Percentiles rank a stretch among this genome's conserved stretches.
These are phyloP conservation scores for Lagorchestes hirsutus DNA, from an alignment of 2,797 vertebrate genomes.

Conservation along the genomic window DNA sequence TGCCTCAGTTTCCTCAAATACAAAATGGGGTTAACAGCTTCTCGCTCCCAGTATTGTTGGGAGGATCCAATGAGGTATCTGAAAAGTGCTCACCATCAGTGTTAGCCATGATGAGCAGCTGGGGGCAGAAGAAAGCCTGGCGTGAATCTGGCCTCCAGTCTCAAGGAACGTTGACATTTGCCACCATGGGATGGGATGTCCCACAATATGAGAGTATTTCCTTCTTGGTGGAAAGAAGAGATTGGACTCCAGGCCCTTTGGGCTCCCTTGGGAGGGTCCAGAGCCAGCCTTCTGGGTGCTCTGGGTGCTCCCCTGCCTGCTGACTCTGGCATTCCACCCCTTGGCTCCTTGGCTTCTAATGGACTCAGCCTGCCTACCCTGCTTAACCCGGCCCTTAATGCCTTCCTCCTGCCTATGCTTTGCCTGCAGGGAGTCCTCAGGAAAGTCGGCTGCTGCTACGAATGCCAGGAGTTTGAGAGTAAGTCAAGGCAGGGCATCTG, in stretches of 20 bases:
- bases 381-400: accelerated
- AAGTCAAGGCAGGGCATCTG: constrained; percentile 38
- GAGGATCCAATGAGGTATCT: neutral
- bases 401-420: neutral
- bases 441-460: constrained; percentile 77
- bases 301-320: neutral
- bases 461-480: constrained; percentile 82
- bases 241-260: neutral
- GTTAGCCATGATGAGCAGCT: neutral
- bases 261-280: neutral
- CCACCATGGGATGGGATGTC: neutral
- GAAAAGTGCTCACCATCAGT: neutral
- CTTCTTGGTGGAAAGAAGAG: neutral
- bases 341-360: neutral
- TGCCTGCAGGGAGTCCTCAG: constrained; percentile 67
- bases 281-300: neutral
- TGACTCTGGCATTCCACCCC: neutral
- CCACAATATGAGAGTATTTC: too few relatives aligned
- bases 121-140: neutral
- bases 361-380: too few relatives aligned
- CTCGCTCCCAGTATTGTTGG: neutral
- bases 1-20: neutral
- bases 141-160: neutral
- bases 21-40: neutral
- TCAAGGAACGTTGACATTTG: neutral